Percentiles rank a stretch among this genome's conserved stretches.
These are phyloP conservation scores for Heptranchias perlo DNA, from an alignment of 2,113 vertebrate species.

Conservation along the genomic window DNA sequence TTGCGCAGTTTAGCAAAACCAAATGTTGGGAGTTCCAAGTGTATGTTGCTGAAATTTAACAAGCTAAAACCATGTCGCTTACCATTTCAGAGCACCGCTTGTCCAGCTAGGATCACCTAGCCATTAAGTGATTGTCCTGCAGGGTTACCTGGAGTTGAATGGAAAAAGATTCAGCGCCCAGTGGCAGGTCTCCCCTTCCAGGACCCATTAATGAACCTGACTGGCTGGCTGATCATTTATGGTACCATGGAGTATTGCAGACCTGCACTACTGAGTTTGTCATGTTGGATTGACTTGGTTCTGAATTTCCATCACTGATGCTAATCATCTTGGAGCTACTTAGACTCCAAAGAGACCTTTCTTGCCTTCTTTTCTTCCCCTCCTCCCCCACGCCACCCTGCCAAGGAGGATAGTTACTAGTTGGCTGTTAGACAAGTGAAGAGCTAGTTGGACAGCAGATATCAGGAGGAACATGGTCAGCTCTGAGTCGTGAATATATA, in stretches of 20 bases:
- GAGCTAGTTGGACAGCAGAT: not conserved
- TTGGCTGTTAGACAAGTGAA: not conserved
- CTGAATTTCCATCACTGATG: not conserved
- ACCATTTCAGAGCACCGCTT: not conserved
- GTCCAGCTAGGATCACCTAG: not conserved
- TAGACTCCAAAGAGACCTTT: not conserved
- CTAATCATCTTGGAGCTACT: not conserved
- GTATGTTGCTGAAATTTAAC: not conserved
- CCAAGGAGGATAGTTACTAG: not conserved
- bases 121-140: not conserved
- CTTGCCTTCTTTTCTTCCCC: not conserved
- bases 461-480: not conserved
- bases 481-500: not conserved
- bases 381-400: not conserved
- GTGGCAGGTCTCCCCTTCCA: too few relatives aligned
- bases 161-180: not conserved
- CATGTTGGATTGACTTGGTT: not conserved
- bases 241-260: not conserved
- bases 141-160: not conserved
- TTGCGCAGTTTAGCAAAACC: not conserved
- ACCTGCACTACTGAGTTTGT: not conserved
- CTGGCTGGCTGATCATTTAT: not conserved
- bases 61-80: not conserved
- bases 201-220: not conserved
- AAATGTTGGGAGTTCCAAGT: not conserved